Evolutionary conservation across 2,888 invertebrate genomes (phyloP).

Genomic region (Sacculina carcini): DNA sequence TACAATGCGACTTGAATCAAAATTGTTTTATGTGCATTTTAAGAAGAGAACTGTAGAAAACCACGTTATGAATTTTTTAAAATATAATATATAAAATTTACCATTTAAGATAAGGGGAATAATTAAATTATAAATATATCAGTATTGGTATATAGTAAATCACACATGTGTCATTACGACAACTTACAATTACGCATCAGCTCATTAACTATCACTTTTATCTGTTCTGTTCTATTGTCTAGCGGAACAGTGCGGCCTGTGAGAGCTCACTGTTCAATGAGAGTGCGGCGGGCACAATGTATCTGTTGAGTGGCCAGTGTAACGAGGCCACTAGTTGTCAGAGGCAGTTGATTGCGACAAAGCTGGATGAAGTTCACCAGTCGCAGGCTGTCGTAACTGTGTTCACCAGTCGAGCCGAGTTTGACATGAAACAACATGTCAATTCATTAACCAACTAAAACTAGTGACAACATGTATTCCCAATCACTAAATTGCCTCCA

Average conservation of each 20-base stretch:
- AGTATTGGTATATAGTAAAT: background rate
- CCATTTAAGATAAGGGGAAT: too few species aligned
- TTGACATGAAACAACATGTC: background rate
- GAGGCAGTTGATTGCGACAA: background rate
- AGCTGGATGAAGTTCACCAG: conserved; percentile 9
- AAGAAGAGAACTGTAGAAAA: too few species aligned
- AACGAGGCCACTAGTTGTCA: background rate
- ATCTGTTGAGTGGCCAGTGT: background rate
- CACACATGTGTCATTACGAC: background rate
- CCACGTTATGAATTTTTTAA: too few species aligned
- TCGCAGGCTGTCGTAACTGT: conserved; percentile 10
- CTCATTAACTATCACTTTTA: too few species aligned
- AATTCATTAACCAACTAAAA: too few species aligned
- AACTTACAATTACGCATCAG: background rate
- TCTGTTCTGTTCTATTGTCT: too few species aligned
- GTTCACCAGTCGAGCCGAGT: background rate
- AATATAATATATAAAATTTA: too few species aligned
- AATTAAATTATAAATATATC: background rate
- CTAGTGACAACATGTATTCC: too few species aligned
- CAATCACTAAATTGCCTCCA: too few species aligned
- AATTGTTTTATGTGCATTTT: too few species aligned
- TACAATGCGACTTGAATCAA: too few species aligned
- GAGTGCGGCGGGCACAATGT: background rate
- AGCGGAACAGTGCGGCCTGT: too few species aligned
- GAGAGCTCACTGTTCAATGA: background rate